Percentiles rank a stretch among this genome's conserved stretches.
Evolutionary conservation across 2,113 vertebrate genomes (phyloP).

Genomic region (Dasyurus viverrinus): DNA sequence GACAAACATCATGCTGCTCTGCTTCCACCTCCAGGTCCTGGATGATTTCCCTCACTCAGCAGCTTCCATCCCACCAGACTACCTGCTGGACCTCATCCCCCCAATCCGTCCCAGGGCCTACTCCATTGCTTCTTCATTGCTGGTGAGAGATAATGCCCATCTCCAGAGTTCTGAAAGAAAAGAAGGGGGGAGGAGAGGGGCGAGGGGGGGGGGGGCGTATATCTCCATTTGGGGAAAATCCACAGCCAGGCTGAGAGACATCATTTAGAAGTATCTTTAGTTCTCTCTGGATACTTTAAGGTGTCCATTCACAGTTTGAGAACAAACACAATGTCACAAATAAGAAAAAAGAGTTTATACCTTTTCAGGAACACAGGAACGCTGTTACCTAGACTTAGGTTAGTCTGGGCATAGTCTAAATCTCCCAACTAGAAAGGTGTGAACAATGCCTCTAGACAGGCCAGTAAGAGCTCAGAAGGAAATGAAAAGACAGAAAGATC

Average conservation of each 20-base stretch:
- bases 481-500: background rate
- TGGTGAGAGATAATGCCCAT: slow-evolving; percentile 84
- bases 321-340: background rate
- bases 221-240: background rate
- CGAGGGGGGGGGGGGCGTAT: too few species aligned
- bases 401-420: background rate
- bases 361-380: background rate
- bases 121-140: slow-evolving; percentile 93
- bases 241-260: background rate
- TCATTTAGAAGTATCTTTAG: background rate
- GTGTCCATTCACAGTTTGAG: background rate
- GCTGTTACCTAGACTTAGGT: background rate
- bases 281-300: background rate
- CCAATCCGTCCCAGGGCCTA: slow-evolving; percentile 93
- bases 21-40: slow-evolving; percentile 84
- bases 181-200: background rate
- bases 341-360: background rate
- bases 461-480: background rate
- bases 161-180: background rate
- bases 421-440: background rate
- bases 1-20: background rate
- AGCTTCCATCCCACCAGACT: slow-evolving; percentile 83
- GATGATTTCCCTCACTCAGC: slow-evolving; percentile 93
- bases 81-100: slow-evolving; percentile 94
- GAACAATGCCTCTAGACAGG: background rate